Conservation (phyloP, 1,140 invertebrate genomes). For the Lanistes nyassanus region DNA sequence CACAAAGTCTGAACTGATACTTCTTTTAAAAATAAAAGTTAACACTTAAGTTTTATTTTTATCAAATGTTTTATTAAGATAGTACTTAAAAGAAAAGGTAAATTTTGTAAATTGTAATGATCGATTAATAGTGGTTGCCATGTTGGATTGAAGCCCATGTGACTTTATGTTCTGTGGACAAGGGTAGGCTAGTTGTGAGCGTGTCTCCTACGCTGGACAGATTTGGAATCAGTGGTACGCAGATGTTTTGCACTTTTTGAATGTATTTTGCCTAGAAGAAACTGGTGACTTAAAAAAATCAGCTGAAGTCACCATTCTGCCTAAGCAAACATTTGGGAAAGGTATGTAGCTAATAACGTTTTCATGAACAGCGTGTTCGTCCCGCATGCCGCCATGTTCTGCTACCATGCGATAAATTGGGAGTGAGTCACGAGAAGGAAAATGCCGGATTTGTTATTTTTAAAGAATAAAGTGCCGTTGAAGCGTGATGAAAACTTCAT, state of each 20-base stretch:
- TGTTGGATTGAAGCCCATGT: slow-evolving; percentile 19
- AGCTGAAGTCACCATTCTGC: slow-evolving; percentile 10
- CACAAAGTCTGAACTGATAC: background rate
- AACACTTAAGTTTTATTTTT: background rate
- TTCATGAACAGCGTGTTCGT: slow-evolving; percentile 7
- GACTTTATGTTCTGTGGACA: slow-evolving; percentile 6
- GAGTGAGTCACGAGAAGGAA: slow-evolving; percentile 1
- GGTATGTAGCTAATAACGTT: slow-evolving; percentile 4
- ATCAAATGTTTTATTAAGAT: no score
- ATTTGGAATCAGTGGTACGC: slow-evolving; percentile 5
- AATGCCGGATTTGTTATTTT: no score
- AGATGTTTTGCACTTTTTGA: background rate
- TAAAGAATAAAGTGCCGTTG: no score
- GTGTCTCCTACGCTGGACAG: background rate
- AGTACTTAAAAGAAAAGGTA: no score
- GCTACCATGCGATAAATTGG: background rate
- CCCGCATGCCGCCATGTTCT: slow-evolving; percentile 15
- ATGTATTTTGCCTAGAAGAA: slow-evolving; percentile 14
- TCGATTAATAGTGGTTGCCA: slow-evolving; percentile 7
- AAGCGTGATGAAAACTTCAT: no score
- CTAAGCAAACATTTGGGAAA: background rate
- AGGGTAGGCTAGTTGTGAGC: slow-evolving; percentile 6
- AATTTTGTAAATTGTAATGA: background rate
- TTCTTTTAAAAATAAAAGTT: background rate
- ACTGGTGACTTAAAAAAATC: background rate